Percentiles rank a stretch among this genome's conserved stretches.
Conservation (phyloP, 2,797 vertebrate genomes). For the Notolepis coatsorum region DNA sequence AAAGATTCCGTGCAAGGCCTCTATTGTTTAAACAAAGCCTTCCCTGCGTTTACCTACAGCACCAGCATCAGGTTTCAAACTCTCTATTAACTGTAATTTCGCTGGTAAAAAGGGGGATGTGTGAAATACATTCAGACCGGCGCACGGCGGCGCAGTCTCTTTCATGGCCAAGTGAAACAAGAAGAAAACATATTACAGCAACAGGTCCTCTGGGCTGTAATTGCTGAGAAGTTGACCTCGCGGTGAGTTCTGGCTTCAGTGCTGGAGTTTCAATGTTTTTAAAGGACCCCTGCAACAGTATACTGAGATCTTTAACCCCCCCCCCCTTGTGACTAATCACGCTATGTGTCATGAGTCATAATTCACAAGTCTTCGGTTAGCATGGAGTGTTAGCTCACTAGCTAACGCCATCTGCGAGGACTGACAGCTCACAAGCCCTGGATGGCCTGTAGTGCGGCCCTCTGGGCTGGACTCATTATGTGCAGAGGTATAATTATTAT, state of each 20-base stretch:
- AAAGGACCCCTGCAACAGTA: slow-evolving; percentile 33
- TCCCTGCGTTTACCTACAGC: background rate
- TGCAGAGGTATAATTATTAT: slow-evolving; percentile 80
- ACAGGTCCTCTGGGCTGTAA: background rate
- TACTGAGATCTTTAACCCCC: slow-evolving; percentile 35
- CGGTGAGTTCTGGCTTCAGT: background rate
- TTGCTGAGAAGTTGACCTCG: background rate
- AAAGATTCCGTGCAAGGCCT: too few species aligned
- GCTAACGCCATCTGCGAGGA: slow-evolving; percentile 41
- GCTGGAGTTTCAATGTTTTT: slow-evolving; percentile 12
- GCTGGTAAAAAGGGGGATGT: background rate
- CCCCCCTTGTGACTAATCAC: slow-evolving; percentile 50
- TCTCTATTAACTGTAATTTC: background rate
- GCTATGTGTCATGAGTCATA: slow-evolving; percentile 68
- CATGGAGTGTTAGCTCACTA: slow-evolving; percentile 48
- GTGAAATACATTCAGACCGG: background rate
- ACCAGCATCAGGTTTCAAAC: background rate
- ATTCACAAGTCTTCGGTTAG: slow-evolving; percentile 73
- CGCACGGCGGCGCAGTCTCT: too few species aligned
- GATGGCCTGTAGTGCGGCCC: slow-evolving; percentile 68
- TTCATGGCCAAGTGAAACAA: background rate
- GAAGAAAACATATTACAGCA: background rate
- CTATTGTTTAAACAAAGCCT: too few species aligned
- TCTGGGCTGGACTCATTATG: slow-evolving; percentile 70
- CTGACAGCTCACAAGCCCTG: slow-evolving; percentile 75